Evolutionary conservation across 2,888 invertebrate genomes (phyloP).

Genomic region (Phanerotoma sp.): DNA sequence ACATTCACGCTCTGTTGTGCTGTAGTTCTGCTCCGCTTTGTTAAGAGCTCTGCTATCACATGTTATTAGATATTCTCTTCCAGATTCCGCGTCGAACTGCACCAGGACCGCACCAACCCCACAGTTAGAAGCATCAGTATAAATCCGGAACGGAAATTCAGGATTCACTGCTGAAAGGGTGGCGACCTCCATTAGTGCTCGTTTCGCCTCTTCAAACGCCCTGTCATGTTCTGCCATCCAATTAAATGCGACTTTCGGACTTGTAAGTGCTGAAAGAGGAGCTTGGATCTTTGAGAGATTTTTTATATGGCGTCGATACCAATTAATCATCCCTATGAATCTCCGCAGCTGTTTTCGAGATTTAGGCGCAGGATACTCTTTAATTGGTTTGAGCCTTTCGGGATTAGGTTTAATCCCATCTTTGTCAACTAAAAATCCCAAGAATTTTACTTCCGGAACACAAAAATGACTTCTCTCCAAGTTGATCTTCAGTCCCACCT

Average conservation of each 20-base stretch:
- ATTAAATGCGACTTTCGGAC: slow-evolving; percentile 24
- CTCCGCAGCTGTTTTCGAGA: slow-evolving; percentile 20
- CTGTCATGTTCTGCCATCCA: slow-evolving; percentile 27
- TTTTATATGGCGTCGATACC: slow-evolving; percentile 28
- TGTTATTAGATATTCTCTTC: slow-evolving; percentile 23
- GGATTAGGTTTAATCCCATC: slow-evolving; percentile 28
- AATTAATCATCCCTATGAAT: slow-evolving; percentile 29
- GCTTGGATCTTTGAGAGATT: slow-evolving; percentile 20
- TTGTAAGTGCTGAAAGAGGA: slow-evolving; percentile 25
- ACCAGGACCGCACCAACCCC: slow-evolving; percentile 30
- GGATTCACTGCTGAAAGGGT: slow-evolving; percentile 18
- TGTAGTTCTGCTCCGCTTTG: slow-evolving; percentile 22
- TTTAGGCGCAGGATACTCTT: slow-evolving; percentile 20
- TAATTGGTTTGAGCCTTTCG: slow-evolving; percentile 25
- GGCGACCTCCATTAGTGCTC: slow-evolving; percentile 12
- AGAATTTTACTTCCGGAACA: slow-evolving; percentile 25
- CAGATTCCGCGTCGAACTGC: slow-evolving; percentile 19
- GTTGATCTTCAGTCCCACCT: slow-evolving; percentile 24
- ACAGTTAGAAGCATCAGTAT: slow-evolving; percentile 29
- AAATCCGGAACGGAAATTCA: slow-evolving; percentile 20
- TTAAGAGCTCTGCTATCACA: slow-evolving; percentile 26
- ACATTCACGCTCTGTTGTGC: slow-evolving; percentile 23
- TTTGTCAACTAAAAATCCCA: slow-evolving; percentile 29
- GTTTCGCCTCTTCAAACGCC: slow-evolving; percentile 23
- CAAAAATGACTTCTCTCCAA: slow-evolving; percentile 29